phyloP scores from a whole-genome alignment of 2,113 vertebrate species.

The Delphinapterus leucas region DNA sequence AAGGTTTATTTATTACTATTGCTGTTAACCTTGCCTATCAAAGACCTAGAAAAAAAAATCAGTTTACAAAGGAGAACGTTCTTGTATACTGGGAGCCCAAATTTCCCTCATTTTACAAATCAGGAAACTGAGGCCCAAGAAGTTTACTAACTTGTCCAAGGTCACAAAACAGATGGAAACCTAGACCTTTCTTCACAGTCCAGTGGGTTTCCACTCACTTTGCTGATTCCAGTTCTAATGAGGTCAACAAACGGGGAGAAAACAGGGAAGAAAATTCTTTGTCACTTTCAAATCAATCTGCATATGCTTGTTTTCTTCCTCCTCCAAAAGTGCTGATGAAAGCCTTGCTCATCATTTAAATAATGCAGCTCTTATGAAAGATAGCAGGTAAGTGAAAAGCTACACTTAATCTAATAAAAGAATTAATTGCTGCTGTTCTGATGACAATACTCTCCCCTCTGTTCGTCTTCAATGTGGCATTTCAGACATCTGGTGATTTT shows the following conservation, averaged over 20 bases:
- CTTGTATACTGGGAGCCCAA: not conserved
- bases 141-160: not conserved
- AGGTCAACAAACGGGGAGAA: not conserved
- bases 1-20: not conserved
- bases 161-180: not conserved
- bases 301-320: not conserved
- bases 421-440: not conserved
- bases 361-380: not conserved
- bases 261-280: not conserved
- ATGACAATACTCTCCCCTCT: not conserved
- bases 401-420: not conserved
- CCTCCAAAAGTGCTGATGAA: not conserved
- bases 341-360: not conserved
- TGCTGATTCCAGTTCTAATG: not conserved
- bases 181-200: not conserved
- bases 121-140: not conserved
- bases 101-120: not conserved
- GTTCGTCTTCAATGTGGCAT: slow-evolving; percentile 43
- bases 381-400: not conserved
- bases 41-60: not conserved
- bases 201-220: not conserved
- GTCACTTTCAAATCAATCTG: not conserved
- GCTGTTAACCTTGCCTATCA: not conserved
- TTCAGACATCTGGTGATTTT: not conserved
- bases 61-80: not conserved